Conservation (phyloP, 1,140 invertebrate species). For the Microplitis demolitor region DNA sequence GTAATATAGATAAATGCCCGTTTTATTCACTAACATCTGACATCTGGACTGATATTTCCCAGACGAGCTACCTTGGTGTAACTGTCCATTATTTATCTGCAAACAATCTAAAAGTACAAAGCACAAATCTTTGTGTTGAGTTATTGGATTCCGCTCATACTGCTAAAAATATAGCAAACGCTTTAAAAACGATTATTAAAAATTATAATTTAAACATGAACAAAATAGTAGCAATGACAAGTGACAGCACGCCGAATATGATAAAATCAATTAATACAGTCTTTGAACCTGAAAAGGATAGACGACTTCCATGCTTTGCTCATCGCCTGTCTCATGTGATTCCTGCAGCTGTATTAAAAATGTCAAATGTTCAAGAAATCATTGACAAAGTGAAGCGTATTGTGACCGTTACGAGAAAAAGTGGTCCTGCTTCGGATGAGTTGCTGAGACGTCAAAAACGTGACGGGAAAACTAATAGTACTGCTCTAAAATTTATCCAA, state of each 20-base stretch:
- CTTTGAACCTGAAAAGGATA: not conserved
- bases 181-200: slow-evolving; percentile 5
- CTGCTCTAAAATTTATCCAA: slow-evolving; percentile 38
- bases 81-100: slow-evolving; percentile 29
- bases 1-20: slow-evolving; percentile 6
- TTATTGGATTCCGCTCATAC: slow-evolving; percentile 16
- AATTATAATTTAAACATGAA: not conserved
- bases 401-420: slow-evolving; percentile 26
- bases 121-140: slow-evolving; percentile 22
- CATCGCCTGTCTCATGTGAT: slow-evolving; percentile 24
- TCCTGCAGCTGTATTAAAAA: not conserved
- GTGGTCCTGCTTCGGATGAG: slow-evolving; percentile 38
- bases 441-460: slow-evolving; percentile 26
- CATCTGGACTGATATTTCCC: slow-evolving; percentile 31
- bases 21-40: slow-evolving; percentile 28
- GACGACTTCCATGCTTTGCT: slow-evolving; percentile 22
- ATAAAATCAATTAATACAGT: slow-evolving; percentile 12
- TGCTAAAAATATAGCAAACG: slow-evolving; percentile 9
- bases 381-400: slow-evolving; percentile 30
- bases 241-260: slow-evolving; percentile 16
- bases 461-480: slow-evolving; percentile 28
- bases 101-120: slow-evolving; percentile 11
- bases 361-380: not conserved
- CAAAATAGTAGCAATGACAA: slow-evolving; percentile 12
- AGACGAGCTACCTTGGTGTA: slow-evolving; percentile 32